These are phyloP conservation scores for Thymelicus acteon DNA, from an alignment of 2,888 invertebrate species.

Conservation along the genomic window DNA sequence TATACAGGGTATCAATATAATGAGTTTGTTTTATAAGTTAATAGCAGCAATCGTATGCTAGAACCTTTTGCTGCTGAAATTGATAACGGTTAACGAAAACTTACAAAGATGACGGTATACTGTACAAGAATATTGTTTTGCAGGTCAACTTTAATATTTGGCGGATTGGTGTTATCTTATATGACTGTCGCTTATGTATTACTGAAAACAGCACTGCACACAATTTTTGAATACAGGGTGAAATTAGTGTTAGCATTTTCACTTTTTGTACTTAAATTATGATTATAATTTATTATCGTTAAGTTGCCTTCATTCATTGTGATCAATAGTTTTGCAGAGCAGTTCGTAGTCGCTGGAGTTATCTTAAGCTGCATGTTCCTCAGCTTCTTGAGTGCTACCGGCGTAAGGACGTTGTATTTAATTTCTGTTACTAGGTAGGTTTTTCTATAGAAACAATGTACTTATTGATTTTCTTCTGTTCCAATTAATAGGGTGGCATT, in stretches of 20 bases:
- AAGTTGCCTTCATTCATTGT: neutral
- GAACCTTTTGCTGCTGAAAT: too few relatives aligned
- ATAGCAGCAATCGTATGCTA: too few relatives aligned
- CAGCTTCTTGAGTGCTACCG: slow-evolving; percentile 63
- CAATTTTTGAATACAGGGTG: slow-evolving; percentile 75
- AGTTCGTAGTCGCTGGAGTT: slow-evolving; percentile 60
- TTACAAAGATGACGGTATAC: neutral
- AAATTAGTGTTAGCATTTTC: slow-evolving; percentile 67
- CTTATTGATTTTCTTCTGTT: neutral
- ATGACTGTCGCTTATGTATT: slow-evolving; percentile 62
- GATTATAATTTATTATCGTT: neutral
- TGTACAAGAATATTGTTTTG: slow-evolving; percentile 36
- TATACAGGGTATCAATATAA: neutral
- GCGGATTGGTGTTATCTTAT: slow-evolving; percentile 69
- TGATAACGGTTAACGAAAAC: too few relatives aligned
- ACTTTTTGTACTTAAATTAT: slow-evolving; percentile 33
- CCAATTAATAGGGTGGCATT: slow-evolving; percentile 62
- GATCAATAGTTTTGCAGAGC: slow-evolving; percentile 64
- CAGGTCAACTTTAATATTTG: slow-evolving; percentile 67
- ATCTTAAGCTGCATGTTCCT: slow-evolving; percentile 62
- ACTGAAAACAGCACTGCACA: slow-evolving; percentile 71
- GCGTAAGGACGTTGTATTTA: slow-evolving; percentile 53
- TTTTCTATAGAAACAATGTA: neutral
- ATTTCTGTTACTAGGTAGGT: neutral
- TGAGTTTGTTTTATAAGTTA: too few relatives aligned